Evolutionary conservation across 1,140 invertebrate genomes (phyloP), one percentile per base, ranked within the genome.

Genomic region (Trachymyrmex septentrionalis): DNA sequence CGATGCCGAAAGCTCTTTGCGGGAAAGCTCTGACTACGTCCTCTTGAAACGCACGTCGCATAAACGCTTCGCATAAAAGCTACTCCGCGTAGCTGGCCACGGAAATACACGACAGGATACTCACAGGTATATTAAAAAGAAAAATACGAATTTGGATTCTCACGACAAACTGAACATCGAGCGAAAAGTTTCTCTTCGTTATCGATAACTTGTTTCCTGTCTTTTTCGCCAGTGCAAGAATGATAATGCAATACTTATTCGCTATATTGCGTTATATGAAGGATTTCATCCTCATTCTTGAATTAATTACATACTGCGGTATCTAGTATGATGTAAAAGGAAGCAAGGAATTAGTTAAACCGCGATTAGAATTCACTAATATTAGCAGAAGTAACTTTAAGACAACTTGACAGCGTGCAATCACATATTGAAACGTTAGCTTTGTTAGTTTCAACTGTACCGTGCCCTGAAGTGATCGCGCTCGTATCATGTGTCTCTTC

Each of bases 51-150:
- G 80, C 80, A 82, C 67, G 67, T 59, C 80, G 80, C 80, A 84
- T 84, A 84, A 84, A 84, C 80, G 80, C 69, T 84, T 48, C 80
- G 69, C 44, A 57, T 84, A 84, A 84, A 61, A 84, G 38, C 38
- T n/a, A 84, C 80, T 84, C 63, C 63, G 48, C 14, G 55, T 57
- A 27, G 69, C n/a, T 69, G 27, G 27, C 69, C 69, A 63, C 67
- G 55, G 57, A 73, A 34, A 73, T 75, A 61, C 69, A 48, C 38
- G 69, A 61, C 38, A 2, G 38, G 24, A 19, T 30, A 2, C 5
- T 9, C 16, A n/a, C n/a, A n/a, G n/a, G n/a, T 84, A 63, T 84
- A 84, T 84, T 61, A 84, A 84, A 57, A 24, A 48, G 57, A 57
- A 50, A 61, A 44, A 84, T 50, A 16, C 16, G 61, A 44, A 44